These are phyloP conservation scores for Oedothorax gibbosus DNA, from an alignment of 1,140 invertebrate species.

Conservation along the genomic window DNA sequence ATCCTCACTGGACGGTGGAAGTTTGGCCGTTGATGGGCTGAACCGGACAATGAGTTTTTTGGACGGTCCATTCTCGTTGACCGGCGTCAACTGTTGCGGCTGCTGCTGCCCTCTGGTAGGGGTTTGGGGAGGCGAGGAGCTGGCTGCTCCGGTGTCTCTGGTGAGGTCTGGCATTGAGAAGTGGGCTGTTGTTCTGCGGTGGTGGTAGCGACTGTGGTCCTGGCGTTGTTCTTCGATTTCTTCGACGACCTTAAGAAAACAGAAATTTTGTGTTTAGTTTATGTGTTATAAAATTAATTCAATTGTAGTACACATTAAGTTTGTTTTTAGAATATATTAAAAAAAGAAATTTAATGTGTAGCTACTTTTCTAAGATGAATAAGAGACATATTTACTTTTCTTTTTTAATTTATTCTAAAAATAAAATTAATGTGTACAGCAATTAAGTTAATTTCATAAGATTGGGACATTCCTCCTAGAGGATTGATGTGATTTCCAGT, in stretches of 20 bases:
- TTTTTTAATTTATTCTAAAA: too few relatives aligned
- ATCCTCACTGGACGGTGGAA: conserved; percentile 53
- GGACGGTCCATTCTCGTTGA: conserved; percentile 20
- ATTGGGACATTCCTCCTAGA: too few relatives aligned
- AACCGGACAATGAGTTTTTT: conserved; percentile 58
- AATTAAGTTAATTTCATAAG: too few relatives aligned
- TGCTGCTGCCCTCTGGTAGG: conserved; percentile 46
- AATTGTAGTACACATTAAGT: too few relatives aligned
- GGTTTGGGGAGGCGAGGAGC: conserved; percentile 61
- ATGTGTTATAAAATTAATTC: too few relatives aligned
- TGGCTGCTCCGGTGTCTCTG: conserved; percentile 62
- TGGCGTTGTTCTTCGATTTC: conserved; percentile 51
- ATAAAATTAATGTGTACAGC: too few relatives aligned
- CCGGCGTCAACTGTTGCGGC: not conserved
- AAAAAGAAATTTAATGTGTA: too few relatives aligned
- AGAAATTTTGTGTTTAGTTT: not conserved
- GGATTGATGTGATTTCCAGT: too few relatives aligned
- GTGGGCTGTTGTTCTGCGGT: conserved; percentile 58
- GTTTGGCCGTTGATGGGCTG: conserved; percentile 50
- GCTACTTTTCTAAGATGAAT: too few relatives aligned
- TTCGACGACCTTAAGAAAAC: conserved; percentile 48
- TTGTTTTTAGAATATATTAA: too few relatives aligned
- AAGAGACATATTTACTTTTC: too few relatives aligned
- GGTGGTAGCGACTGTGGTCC: conserved; percentile 37
- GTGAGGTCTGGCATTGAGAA: conserved; percentile 78